Evolutionary conservation across 2,888 invertebrate species (phyloP), one percentile per base, ranked within the genome.

Genomic region (Baccha elongata): DNA sequence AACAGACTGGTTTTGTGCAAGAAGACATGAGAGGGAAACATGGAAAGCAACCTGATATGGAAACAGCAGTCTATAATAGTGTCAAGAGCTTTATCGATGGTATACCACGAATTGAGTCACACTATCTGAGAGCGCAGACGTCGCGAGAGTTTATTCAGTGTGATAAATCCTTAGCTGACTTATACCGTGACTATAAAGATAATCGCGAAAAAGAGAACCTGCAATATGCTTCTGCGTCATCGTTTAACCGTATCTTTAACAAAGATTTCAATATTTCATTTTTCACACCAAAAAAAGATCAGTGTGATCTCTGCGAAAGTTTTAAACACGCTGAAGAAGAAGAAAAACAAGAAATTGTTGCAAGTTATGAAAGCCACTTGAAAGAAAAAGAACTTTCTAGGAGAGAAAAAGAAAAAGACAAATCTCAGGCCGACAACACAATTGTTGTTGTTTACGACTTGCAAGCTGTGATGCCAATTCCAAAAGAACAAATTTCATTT

Each of bases 11-110:
- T 52, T 35, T 64, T 35, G 23, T 75, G 23, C 29, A 62, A 32
- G 32, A 52, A 19, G 62, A 67, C 21, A 60, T 58, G 50, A 67
- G 60, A 37, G 74, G 67, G 3, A 74, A 60, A 48, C 75, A 68
- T 48, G 48, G 50, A 35, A 55, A 74, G 46, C 60, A 75, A 21
- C 53, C 35, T 40, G 55, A 26, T 42, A 29, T 35, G 17, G 53
- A 32, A 35, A 21, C 26, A 7, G 40, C 35, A 50, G 17, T 52
- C 11, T 35, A 35, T 35, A 7, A 35, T 11, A 35, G 35, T 35
- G 35, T 35, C 35, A 35, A 35, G 11, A 35, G 11, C 35, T 35
- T 35, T 42, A 42, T 42, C 17, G 21, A 46, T 21, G 21, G 46
- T 46, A 46, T 46, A 21, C 46, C 46, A 46, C n/a, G 46, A 46